These are phyloP conservation scores for Buathra laborator DNA, from an alignment of 2,888 invertebrate species.

Conservation along the genomic window DNA sequence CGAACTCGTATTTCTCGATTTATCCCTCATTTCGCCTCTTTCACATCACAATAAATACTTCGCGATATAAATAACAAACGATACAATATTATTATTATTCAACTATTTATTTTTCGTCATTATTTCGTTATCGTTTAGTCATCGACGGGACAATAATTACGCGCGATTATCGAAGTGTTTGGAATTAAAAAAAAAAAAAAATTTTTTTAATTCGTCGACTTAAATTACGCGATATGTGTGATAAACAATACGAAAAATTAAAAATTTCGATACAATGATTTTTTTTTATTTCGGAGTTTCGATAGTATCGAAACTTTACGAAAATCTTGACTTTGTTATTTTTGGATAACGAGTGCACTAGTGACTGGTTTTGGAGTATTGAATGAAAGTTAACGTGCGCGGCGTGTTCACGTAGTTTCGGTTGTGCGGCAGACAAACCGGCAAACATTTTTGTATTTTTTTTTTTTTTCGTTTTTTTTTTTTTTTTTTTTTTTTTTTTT, in stretches of 20 bases:
- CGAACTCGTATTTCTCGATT: neutral
- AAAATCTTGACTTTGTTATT: slow-evolving; percentile 6
- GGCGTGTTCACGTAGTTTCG: neutral
- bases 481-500: neutral
- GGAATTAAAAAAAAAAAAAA: no score
- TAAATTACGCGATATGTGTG: neutral
- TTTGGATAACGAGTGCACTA: slow-evolving; percentile 25
- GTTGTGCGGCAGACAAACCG: neutral
- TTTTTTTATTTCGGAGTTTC: neutral
- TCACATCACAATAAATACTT: neutral
- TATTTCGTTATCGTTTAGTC: neutral
- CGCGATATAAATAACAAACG: neutral
- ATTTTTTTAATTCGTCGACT: neutral
- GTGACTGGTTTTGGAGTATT: slow-evolving; percentile 30
- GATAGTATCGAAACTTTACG: neutral
- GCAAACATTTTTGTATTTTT: neutral
- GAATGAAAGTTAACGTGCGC: neutral
- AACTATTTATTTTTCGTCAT: neutral
- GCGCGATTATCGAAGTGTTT: neutral
- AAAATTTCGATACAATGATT: neutral
- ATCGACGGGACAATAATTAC: neutral
- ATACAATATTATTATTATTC: neutral
- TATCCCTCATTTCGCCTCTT: neutral
- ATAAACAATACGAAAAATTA: neutral
- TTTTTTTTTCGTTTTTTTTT: neutral